Evolutionary conservation across 2,113 vertebrate species (phyloP).

Genomic region (Myocastor coypus): DNA sequence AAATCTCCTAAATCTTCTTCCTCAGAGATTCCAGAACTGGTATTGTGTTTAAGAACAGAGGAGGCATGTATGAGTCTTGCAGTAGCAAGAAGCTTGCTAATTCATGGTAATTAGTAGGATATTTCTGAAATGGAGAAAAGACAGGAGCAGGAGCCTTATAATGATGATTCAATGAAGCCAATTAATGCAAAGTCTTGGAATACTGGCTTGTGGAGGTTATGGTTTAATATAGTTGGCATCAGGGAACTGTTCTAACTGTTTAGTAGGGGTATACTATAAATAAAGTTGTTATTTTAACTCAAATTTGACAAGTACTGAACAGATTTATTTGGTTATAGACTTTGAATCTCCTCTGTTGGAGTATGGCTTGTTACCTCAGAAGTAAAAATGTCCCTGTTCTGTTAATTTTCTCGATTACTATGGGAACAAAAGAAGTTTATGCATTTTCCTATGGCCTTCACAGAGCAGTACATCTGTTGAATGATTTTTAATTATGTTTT

Average conservation of each 20-base stretch:
- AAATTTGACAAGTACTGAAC: slow-evolving; percentile 52
- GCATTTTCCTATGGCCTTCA: slow-evolving; percentile 51
- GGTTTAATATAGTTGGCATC: slow-evolving; percentile 12
- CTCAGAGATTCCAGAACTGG: slow-evolving; percentile 42
- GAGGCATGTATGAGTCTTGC: slow-evolving; percentile 52
- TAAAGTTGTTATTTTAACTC: slow-evolving; percentile 16
- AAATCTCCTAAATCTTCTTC: slow-evolving; percentile 53
- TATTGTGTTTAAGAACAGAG: slow-evolving; percentile 71
- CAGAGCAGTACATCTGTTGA: slow-evolving; percentile 29
- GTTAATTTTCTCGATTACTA: slow-evolving; percentile 60
- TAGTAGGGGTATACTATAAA: slow-evolving; percentile 20
- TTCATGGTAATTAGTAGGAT: slow-evolving; percentile 65
- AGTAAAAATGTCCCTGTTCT: slow-evolving; percentile 41
- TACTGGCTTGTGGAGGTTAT: slow-evolving; percentile 48
- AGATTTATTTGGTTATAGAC: slow-evolving; percentile 33
- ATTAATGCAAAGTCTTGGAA: slow-evolving; percentile 46
- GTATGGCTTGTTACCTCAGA: not conserved
- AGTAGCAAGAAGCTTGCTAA: slow-evolving; percentile 65
- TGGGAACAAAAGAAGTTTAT: slow-evolving; percentile 46
- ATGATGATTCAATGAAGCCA: slow-evolving; percentile 59
- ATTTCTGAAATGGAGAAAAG: slow-evolving; percentile 61
- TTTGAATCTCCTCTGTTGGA: slow-evolving; percentile 48
- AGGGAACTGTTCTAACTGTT: slow-evolving; percentile 48
- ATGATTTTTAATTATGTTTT: slow-evolving; percentile 62
- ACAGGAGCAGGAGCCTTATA: slow-evolving; percentile 41